Conservation (phyloP, 1,140 invertebrate genomes). For the Batillaria attramentaria region DNA sequence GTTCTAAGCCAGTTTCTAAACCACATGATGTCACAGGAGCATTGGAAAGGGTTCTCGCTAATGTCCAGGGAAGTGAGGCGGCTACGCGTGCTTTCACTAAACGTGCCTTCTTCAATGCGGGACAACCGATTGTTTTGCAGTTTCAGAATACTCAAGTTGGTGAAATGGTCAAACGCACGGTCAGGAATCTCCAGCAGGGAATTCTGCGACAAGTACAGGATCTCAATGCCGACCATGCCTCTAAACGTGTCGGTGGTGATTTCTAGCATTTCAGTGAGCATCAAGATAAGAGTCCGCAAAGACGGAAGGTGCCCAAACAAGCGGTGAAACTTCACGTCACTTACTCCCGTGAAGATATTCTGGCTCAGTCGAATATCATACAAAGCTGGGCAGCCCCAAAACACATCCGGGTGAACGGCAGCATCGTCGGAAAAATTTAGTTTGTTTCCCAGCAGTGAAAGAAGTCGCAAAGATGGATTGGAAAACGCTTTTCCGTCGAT, state of each 20-base stretch:
- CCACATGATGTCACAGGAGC: constrained; percentile 19
- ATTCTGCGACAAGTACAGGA: neutral
- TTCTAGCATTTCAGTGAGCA: neutral
- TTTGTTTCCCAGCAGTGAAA: neutral
- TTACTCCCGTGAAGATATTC: neutral
- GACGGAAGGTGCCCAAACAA: neutral
- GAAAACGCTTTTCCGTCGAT: neutral
- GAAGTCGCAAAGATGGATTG: neutral
- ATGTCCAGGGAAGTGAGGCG: neutral
- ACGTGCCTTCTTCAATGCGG: neutral
- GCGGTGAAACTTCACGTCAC: neutral
- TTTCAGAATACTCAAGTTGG: neutral
- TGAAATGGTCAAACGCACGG: neutral
- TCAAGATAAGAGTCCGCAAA: neutral
- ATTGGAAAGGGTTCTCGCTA: constrained; percentile 14
- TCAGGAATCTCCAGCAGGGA: neutral
- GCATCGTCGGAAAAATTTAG: neutral
- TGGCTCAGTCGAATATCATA: neutral
- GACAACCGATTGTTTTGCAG: neutral
- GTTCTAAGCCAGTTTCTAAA: constrained; percentile 19
- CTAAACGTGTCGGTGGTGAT: neutral
- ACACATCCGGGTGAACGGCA: neutral
- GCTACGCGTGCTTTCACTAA: neutral
- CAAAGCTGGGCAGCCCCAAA: neutral
- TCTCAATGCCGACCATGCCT: neutral